A percentile compares a stretch with the other conserved stretches of the same genome.
phyloP scores from a whole-genome alignment of 2,797 vertebrate species.

The Pangasius larnaudii region DNA sequence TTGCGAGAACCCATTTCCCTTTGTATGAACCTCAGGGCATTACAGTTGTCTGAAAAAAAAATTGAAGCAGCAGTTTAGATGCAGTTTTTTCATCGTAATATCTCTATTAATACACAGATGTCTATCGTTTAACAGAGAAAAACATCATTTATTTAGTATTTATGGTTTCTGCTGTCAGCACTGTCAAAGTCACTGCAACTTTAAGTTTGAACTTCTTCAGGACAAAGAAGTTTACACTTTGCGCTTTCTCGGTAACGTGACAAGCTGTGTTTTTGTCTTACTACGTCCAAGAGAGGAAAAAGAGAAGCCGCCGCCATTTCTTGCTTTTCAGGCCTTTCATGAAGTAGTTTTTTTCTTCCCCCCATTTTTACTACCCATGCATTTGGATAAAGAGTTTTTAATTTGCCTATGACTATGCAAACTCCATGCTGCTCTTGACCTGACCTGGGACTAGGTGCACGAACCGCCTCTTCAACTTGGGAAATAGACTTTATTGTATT shows the following conservation, averaged over 20 bases:
- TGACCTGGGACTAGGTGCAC: background rate
- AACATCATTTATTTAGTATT: background rate
- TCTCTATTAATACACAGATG: background rate
- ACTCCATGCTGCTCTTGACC: background rate
- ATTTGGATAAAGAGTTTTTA: background rate
- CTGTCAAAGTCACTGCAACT: background rate
- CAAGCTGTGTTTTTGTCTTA: background rate
- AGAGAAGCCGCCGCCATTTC: background rate
- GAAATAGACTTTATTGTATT: background rate
- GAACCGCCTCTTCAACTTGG: background rate
- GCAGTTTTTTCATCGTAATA: background rate
- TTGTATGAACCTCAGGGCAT: background rate
- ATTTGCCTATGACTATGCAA: background rate
- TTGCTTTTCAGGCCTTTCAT: background rate
- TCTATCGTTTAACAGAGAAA: background rate
- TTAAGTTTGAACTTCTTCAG: background rate
- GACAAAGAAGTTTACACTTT: no score
- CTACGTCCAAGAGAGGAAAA: background rate
- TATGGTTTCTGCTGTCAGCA: background rate
- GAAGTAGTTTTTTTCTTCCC: background rate
- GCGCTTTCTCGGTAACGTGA: background rate
- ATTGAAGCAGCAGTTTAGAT: background rate
- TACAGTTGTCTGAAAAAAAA: background rate
- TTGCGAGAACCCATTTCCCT: background rate
- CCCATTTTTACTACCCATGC: background rate